Evolutionary conservation across 2,113 vertebrate genomes (phyloP).

Genomic region (Corapipo altera): DNA sequence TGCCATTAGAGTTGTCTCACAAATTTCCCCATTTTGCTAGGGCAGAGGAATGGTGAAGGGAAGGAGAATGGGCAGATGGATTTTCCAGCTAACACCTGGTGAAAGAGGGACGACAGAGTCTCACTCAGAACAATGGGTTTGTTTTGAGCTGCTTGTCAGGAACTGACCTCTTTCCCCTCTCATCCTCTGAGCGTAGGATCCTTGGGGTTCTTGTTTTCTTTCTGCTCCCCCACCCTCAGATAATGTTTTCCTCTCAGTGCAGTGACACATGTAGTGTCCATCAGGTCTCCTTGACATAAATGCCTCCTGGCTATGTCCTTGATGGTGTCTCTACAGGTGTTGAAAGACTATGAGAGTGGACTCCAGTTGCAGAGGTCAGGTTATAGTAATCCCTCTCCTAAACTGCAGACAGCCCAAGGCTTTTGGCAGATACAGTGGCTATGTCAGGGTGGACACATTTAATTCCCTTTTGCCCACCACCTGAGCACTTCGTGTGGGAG

Average conservation of each 20-base stretch:
- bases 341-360: not conserved
- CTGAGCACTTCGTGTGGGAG: not conserved
- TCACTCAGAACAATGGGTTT: conserved; percentile 14
- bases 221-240: not conserved
- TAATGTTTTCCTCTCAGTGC: not conserved
- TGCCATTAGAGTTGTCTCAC: not conserved
- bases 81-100: conserved; percentile 34
- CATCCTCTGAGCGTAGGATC: not conserved
- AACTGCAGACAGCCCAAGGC: not conserved
- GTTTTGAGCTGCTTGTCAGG: not conserved
- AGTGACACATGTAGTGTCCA: not conserved
- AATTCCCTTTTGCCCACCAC: not conserved
- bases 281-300: not conserved
- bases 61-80: not conserved
- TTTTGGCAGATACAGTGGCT: not conserved
- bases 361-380: not conserved
- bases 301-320: not conserved
- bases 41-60: not conserved
- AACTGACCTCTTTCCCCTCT: conserved; percentile 35
- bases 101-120: not conserved
- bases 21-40: not conserved
- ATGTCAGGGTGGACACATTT: accelerated
- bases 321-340: not conserved
- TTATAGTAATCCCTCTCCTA: not conserved
- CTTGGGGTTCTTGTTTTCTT: not conserved